Evolutionary conservation across 2,113 vertebrate genomes (phyloP).

Genomic region (Marmota flaviventris): DNA sequence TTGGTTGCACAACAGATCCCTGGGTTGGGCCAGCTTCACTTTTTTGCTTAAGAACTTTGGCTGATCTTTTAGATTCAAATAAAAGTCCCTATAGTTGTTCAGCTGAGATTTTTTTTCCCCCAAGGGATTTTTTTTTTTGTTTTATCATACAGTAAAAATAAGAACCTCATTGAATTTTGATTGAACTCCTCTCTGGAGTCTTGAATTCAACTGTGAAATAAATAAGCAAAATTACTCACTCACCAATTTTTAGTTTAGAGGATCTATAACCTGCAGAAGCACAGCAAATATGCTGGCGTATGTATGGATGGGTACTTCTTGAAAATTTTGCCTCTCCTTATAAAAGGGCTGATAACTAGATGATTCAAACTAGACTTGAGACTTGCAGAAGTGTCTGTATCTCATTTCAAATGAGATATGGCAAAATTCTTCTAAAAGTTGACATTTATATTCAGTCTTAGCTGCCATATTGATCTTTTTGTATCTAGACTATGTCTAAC

Average conservation of each 20-base stretch:
- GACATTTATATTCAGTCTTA: constrained; percentile 8
- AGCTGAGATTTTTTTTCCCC: neutral
- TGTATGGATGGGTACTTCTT: neutral
- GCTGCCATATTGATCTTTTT: neutral
- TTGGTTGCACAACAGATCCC: neutral
- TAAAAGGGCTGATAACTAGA: neutral
- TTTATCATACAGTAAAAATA: constrained; percentile 1
- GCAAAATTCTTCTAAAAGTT: neutral
- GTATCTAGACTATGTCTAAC: neutral
- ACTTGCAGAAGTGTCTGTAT: neutral
- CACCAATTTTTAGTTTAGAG: neutral
- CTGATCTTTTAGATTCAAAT: constrained; percentile 19
- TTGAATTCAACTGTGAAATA: neutral
- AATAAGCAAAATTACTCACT: neutral
- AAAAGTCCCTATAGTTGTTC: neutral
- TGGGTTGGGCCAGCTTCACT: neutral
- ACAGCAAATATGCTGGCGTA: neutral
- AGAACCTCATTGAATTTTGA: neutral
- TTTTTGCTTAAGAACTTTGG: constrained; percentile 39
- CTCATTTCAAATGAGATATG: neutral
- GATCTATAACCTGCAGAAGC: neutral
- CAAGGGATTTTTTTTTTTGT: neutral
- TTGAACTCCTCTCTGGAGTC: neutral
- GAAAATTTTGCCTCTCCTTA: neutral
- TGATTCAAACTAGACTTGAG: neutral